Conservation (phyloP, 2,113 vertebrate species). For the Amphilophus citrinellus region DNA sequence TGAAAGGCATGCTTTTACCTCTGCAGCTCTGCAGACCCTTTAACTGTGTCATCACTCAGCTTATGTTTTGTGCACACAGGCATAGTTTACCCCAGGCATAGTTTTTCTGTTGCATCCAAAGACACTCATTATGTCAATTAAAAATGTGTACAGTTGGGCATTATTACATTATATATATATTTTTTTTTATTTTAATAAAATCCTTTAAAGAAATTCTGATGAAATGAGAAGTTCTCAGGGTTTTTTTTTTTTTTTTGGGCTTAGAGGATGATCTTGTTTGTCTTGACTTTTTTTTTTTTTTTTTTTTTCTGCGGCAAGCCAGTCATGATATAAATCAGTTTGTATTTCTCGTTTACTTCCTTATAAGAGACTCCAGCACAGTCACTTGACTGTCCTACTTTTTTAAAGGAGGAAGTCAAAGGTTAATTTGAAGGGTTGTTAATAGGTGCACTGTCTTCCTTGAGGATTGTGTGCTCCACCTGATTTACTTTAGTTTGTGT, state of each 20-base stretch:
- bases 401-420: constrained; percentile 41
- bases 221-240: neutral
- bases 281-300: neutral
- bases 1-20: neutral
- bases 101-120: neutral
- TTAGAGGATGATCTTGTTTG: constrained; percentile 23
- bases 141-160: neutral
- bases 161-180: no score
- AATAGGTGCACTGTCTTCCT: neutral
- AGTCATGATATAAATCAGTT: neutral
- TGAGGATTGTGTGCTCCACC: neutral
- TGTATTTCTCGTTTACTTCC: constrained; percentile 42
- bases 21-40: neutral
- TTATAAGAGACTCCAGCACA: neutral
- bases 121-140: neutral
- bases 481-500: neutral
- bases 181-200: neutral
- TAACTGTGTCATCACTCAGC: neutral
- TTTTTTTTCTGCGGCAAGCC: neutral
- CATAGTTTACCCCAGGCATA: neutral
- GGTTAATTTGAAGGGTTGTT: constrained; percentile 26
- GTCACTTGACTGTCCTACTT: constrained; percentile 11
- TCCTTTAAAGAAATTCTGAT: neutral
- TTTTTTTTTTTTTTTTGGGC: neutral
- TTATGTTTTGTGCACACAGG: neutral